Evolutionary conservation across 1,140 invertebrate genomes (phyloP).

Genomic region (Macrocentrus cingulum): DNA sequence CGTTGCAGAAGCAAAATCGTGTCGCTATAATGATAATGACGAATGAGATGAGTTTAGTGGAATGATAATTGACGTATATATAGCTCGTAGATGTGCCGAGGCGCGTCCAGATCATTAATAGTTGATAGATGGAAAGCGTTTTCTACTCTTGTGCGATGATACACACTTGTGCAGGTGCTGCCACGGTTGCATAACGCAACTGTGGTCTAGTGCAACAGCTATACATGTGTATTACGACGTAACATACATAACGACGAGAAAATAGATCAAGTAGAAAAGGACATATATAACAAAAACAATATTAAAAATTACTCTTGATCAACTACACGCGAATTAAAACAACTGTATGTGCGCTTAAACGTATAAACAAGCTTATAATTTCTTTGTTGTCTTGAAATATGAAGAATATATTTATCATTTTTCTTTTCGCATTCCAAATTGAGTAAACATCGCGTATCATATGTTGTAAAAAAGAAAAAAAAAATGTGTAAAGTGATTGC

Average conservation of each 20-base stretch:
- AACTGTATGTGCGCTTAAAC: no score
- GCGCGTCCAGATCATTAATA: conserved; percentile 15
- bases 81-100: background rate
- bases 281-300: background rate
- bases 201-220: background rate
- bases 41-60: conserved; percentile 7
- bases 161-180: conserved; percentile 4
- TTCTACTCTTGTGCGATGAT: conserved; percentile 5
- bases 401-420: no score
- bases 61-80: conserved; percentile 17
- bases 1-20: background rate
- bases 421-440: no score
- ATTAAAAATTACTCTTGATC: no score
- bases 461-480: no score
- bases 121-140: conserved; percentile 11
- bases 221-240: no score
- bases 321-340: no score
- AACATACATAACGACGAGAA: background rate
- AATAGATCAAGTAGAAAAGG: conserved; percentile 17
- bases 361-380: no score
- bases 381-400: no score
- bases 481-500: no score
- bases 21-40: conserved; percentile 2
- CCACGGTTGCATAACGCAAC: conserved; percentile 19
- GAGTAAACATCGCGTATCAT: no score